Evolutionary conservation across 2,797 vertebrate genomes (phyloP).

Genomic region (Potorous gilbertii): DNA sequence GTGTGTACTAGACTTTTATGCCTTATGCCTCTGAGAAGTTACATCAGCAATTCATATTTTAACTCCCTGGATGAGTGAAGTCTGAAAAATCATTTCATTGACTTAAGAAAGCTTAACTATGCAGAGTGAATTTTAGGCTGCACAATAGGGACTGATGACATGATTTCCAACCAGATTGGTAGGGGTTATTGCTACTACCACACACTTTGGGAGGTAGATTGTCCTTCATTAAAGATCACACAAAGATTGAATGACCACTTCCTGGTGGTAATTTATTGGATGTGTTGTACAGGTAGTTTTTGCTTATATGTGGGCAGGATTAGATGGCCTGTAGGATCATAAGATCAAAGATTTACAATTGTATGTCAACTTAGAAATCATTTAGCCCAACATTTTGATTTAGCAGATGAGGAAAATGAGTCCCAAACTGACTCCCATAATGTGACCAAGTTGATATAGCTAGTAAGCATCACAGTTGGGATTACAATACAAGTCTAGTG

Average conservation of each 20-base stretch:
- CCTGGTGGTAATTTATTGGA: background rate
- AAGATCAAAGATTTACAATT: too few species aligned
- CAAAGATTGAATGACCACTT: background rate
- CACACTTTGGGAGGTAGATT: background rate
- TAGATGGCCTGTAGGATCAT: too few species aligned
- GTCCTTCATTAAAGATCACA: too few species aligned
- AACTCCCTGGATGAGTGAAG: background rate
- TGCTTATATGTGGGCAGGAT: too few species aligned
- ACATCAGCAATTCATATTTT: background rate
- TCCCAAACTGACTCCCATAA: too few species aligned
- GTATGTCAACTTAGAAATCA: too few species aligned
- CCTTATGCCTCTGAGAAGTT: background rate
- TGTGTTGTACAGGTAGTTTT: too few species aligned
- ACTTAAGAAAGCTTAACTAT: background rate
- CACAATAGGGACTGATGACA: background rate
- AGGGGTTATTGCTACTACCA: background rate
- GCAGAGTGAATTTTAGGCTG: background rate
- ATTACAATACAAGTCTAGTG: too few species aligned
- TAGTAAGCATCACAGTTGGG: too few species aligned
- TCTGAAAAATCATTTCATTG: background rate
- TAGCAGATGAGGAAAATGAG: too few species aligned
- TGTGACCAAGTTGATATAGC: too few species aligned
- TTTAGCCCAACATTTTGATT: too few species aligned
- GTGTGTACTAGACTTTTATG: background rate
- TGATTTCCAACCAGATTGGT: background rate